A percentile compares a stretch with the other conserved stretches of the same genome.
phyloP scores from a whole-genome alignment of 2,888 invertebrate genomes.

The Thyatira batis region DNA sequence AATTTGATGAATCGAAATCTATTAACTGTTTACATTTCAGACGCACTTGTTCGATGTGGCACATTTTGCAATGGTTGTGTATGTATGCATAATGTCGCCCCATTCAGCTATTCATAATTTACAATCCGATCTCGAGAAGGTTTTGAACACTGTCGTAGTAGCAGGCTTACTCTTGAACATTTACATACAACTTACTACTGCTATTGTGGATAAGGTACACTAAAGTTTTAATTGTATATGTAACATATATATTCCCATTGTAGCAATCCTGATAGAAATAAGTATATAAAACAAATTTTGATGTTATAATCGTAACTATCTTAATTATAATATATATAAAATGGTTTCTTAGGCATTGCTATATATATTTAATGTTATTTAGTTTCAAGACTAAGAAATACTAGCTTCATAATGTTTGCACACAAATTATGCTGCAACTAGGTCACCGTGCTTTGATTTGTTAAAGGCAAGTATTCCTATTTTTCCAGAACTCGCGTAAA shows the following conservation, averaged over 20 bases:
- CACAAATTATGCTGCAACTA: no score
- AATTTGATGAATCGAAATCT: background rate
- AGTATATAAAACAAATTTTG: no score
- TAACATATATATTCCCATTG: no score
- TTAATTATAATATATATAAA: no score
- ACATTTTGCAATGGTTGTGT: slow-evolving; percentile 66
- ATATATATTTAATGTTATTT: no score
- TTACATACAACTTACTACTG: slow-evolving; percentile 74
- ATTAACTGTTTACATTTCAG: slow-evolving; percentile 37
- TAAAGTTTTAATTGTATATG: background rate
- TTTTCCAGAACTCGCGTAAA: slow-evolving; percentile 57
- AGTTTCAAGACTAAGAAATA: no score
- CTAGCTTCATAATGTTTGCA: no score
- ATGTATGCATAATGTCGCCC: slow-evolving; percentile 67
- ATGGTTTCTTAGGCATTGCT: no score
- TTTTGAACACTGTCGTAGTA: slow-evolving; percentile 57
- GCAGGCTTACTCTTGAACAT: slow-evolving; percentile 68
- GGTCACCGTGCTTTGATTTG: background rate
- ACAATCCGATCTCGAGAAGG: slow-evolving; percentile 50
- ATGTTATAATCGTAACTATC: no score
- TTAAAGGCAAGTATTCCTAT: background rate
- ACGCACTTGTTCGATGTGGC: slow-evolving; percentile 64
- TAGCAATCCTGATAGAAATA: no score
- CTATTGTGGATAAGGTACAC: slow-evolving; percentile 65
- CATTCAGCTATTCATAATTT: slow-evolving; percentile 56